Evolutionary conservation across 2,888 invertebrate species (phyloP).

Genomic region (Meandrusa payeni): DNA sequence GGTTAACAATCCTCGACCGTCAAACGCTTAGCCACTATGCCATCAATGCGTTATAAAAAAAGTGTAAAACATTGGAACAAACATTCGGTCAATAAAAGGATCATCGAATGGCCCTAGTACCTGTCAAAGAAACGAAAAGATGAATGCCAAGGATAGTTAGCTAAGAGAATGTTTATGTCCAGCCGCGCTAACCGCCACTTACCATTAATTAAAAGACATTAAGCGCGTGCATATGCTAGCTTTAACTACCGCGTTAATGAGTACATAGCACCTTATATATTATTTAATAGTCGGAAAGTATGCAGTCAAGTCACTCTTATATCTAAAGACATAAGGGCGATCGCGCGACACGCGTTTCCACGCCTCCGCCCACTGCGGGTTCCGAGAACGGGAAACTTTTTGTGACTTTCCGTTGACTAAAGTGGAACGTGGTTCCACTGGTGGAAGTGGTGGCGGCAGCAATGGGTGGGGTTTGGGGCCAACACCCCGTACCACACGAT

Average conservation of each 20-base stretch:
- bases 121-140: no score
- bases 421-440: constrained; percentile 22
- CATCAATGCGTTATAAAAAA: no score
- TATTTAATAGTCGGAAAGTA: constrained; percentile 2
- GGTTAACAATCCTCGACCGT: no score
- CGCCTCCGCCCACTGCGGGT: constrained; percentile 18
- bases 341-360: neutral
- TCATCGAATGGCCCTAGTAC: no score
- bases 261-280: constrained; percentile 24
- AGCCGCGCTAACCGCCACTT: constrained; percentile 15
- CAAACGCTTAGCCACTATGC: no score
- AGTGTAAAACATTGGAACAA: no score
- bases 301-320: neutral
- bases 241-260: constrained; percentile 14
- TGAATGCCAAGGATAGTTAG: constrained; percentile 9
- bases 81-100: no score
- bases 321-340: constrained; percentile 1
- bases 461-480: constrained; percentile 21
- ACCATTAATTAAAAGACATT: constrained; percentile 24
- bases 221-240: constrained; percentile 8
- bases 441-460: constrained; percentile 7
- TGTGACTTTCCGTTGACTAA: constrained; percentile 19
- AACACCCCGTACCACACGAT: constrained; percentile 11
- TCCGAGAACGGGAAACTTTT: constrained; percentile 15
- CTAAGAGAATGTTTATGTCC: constrained; percentile 10